Conservation (phyloP, 1,140 invertebrate species). For the Trissolcus basalis region DNA sequence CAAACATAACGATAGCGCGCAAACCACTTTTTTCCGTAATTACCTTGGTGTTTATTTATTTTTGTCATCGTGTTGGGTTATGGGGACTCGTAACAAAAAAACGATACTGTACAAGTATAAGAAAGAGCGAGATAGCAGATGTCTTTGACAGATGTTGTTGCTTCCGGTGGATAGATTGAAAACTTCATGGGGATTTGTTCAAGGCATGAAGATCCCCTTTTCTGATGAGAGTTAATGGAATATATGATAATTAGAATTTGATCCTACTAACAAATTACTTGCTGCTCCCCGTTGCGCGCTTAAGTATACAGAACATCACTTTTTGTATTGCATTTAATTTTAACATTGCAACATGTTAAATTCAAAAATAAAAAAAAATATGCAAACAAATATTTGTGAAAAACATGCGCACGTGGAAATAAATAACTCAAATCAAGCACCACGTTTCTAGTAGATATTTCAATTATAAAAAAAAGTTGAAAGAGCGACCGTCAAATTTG, state of each 20-base stretch:
- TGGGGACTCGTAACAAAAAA: slow-evolving; percentile 23
- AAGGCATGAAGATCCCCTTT: slow-evolving; percentile 31
- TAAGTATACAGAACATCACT: not conserved
- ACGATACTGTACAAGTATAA: slow-evolving; percentile 7
- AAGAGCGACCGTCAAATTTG: too few species aligned
- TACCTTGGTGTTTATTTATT: slow-evolving; percentile 33
- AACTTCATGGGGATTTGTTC: slow-evolving; percentile 56
- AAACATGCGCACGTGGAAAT: too few species aligned
- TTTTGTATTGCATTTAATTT: too few species aligned
- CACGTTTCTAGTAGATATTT: too few species aligned
- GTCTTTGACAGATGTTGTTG: slow-evolving; percentile 67
- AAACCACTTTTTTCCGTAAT: slow-evolving; percentile 38
- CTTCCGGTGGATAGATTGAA: slow-evolving; percentile 67
- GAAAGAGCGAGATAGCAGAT: slow-evolving; percentile 63
- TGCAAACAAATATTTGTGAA: too few species aligned
- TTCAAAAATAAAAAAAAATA: not conserved
- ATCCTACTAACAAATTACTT: slow-evolving; percentile 47
- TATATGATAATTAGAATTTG: slow-evolving; percentile 60
- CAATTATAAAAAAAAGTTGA: too few species aligned
- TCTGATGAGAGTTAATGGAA: slow-evolving; percentile 57
- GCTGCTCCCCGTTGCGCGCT: slow-evolving; percentile 24
- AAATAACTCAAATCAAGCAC: too few species aligned
- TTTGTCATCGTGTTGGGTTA: slow-evolving; percentile 18
- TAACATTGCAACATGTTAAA: not conserved
- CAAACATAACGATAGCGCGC: slow-evolving; percentile 25